These are phyloP conservation scores for Sylvilagus floridanus DNA, from an alignment of 2,797 vertebrate genomes.

Conservation along the genomic window DNA sequence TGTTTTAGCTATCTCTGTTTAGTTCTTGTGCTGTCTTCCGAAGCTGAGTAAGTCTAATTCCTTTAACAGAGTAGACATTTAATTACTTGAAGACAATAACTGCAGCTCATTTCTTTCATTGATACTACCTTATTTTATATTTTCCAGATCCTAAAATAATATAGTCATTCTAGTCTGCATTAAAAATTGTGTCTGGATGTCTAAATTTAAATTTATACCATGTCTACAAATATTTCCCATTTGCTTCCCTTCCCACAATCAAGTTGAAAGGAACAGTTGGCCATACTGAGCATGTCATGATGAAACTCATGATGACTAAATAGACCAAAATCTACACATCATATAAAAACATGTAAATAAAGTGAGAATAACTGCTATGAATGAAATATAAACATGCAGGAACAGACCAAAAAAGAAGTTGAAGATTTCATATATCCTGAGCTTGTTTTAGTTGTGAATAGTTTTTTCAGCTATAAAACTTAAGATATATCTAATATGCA, in stretches of 20 bases:
- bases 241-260: background rate
- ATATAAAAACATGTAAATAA: background rate
- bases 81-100: constrained; percentile 6
- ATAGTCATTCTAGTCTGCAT: background rate
- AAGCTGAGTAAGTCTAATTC: background rate
- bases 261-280: background rate
- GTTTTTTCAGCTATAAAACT: background rate
- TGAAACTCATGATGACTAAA: background rate
- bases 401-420: background rate
- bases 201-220: background rate
- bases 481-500: background rate
- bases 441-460: background rate
- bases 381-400: constrained; percentile 1
- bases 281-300: background rate
- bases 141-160: background rate
- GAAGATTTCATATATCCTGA: background rate
- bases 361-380: background rate
- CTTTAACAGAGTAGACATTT: background rate
- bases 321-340: background rate
- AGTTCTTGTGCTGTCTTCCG: background rate
- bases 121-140: background rate
- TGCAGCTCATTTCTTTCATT: background rate
- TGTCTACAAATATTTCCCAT: background rate
- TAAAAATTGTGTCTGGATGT: background rate
- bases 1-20: background rate